Evolutionary conservation across 2,797 vertebrate genomes (phyloP).

Genomic region (Pseudomugil gertrudae): DNA sequence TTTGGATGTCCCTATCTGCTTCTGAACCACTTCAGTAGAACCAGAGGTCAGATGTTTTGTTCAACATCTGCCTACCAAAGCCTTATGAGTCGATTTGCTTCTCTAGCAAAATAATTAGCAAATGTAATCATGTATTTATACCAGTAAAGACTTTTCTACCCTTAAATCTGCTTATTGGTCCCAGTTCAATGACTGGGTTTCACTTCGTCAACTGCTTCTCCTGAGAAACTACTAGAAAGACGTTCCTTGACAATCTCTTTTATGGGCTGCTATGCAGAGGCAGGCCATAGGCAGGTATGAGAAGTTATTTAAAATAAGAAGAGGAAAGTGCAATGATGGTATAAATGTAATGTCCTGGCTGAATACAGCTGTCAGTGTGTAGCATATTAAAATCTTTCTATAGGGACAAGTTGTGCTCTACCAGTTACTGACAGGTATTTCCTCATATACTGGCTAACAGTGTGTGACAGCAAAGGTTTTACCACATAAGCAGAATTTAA

Average conservation of each 20-base stretch:
- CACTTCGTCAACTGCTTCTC: conserved; percentile 38
- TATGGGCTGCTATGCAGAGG: conserved; percentile 38
- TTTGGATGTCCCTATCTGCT: conserved; percentile 24
- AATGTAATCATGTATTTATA: conserved; percentile 35
- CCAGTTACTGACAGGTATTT: conserved; percentile 29
- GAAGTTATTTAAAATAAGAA: conserved; percentile 13
- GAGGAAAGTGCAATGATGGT: conserved; percentile 25
- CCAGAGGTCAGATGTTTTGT: conserved; percentile 48
- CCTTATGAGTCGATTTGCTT: conserved; percentile 39
- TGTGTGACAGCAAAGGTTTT: conserved; percentile 29
- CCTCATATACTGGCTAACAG: conserved; percentile 21
- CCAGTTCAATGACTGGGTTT: conserved; percentile 22
- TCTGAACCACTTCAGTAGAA: conserved; percentile 29
- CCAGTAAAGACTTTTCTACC: conserved; percentile 28
- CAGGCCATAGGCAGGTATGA: conserved; percentile 48
- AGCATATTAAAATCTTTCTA: conserved; percentile 43
- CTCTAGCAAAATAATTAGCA: conserved; percentile 37
- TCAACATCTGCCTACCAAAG: conserved; percentile 41
- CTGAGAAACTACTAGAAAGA: conserved; percentile 64
- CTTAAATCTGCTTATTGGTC: conserved; percentile 1
- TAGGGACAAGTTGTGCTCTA: conserved; percentile 11
- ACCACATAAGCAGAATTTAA: conserved; percentile 34
- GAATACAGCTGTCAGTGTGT: conserved; percentile 47
- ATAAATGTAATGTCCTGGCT: conserved; percentile 24
- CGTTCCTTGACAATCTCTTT: conserved; percentile 47